Base-by-base conservation (phyloP, 1,140 invertebrate genomes). In the Psilanteris sp. region DNA sequence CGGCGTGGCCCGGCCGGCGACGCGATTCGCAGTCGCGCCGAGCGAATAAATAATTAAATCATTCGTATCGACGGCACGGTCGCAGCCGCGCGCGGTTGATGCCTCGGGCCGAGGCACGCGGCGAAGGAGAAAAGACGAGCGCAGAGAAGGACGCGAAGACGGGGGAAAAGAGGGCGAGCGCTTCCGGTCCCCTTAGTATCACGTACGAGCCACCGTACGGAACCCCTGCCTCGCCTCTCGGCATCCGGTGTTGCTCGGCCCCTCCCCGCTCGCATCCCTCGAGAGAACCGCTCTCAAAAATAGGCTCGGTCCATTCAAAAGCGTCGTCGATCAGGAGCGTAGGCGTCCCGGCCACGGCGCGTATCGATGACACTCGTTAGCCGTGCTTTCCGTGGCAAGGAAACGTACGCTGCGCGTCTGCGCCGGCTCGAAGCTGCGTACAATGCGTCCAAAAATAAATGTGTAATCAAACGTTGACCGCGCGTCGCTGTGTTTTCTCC, bases 101-200 rank as follows among this genome's bases (percentile, higher is more conserved):
- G 36, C 37, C 24, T 24, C 16, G 67, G 46, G 44, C 43, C 57
- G 57, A 78, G 62, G 73, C 66, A 79, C 59, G 73, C 73, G 71
- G 52, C 55, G 27, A 67, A 71, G 44, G 9, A 72, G 70, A 36
- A 57, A 74, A 62, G 55, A 75, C 70, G 67, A 32, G 9, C 24
- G 36, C 4, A 34, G 18, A 13, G 24, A 22, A 26, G 54, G 46
- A 70, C 71, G 74, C 68, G 57, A 79, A 68, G 36, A 36, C 43
- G 55, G 78, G 76, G 74, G 68, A 78, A 66, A 81, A 79, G 83
- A 82, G 78, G 82, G 81, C 72, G 81, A 83, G 78, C 74, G 62
- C 81, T 87, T 87, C 86, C 85, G 87, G 86, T 86, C 85, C 76
- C 71, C 80, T 86, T 81, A 82, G 84, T 86, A 87, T 88, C 85